Evolutionary conservation across 2,888 invertebrate species (phyloP).

Genomic region (Cantharis nigra): DNA sequence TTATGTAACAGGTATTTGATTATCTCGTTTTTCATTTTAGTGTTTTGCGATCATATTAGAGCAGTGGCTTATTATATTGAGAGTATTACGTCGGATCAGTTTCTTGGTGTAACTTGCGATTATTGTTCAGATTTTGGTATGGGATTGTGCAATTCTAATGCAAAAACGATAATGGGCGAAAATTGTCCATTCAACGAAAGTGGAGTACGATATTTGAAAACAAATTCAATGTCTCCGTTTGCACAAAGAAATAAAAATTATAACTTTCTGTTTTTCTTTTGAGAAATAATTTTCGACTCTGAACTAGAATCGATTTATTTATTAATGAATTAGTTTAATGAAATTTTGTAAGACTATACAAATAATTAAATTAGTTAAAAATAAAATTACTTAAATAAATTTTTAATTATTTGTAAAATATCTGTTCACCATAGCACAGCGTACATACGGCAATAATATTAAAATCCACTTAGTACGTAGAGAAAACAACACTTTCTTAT

Average conservation of each 20-base stretch:
- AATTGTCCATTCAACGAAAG: not conserved
- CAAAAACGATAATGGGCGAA: not conserved
- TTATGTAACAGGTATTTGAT: not conserved
- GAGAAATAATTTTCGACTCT: too few species aligned
- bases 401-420: too few species aligned
- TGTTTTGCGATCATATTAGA: not conserved
- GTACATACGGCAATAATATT: too few species aligned
- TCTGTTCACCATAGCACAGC: too few species aligned
- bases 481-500: not conserved
- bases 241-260: not conserved
- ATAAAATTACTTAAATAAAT: too few species aligned
- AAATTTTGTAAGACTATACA: not conserved
- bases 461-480: too few species aligned
- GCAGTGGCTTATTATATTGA: not conserved
- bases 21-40: not conserved
- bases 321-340: too few species aligned
- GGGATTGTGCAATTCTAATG: not conserved
- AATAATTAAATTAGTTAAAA: not conserved
- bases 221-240: not conserved
- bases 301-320: too few species aligned
- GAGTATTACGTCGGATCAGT: not conserved
- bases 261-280: not conserved
- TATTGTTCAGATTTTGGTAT: not conserved
- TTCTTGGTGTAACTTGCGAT: conserved; percentile 37
- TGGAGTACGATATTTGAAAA: not conserved